These are phyloP conservation scores for Drosophila engyochracea DNA, from an alignment of 2,888 invertebrate genomes.

Conservation along the genomic window DNA sequence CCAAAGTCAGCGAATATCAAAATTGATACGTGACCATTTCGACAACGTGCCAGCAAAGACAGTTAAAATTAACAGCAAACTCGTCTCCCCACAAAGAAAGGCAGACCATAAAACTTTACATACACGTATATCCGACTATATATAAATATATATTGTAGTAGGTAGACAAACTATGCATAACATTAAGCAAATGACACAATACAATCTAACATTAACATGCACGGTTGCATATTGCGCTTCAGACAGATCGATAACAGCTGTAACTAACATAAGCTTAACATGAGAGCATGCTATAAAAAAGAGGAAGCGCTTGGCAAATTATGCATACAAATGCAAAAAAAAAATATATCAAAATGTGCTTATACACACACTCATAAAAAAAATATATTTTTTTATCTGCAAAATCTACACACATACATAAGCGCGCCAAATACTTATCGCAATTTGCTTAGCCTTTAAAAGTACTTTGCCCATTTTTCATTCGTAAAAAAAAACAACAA, in stretches of 20 bases:
- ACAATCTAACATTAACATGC: not conserved
- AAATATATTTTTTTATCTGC: not conserved
- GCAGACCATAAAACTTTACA: constrained; percentile 13
- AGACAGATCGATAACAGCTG: constrained; percentile 2
- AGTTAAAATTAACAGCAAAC: constrained; percentile 16
- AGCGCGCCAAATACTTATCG: constrained; percentile 57
- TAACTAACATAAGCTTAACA: not conserved
- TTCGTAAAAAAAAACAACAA: not conserved
- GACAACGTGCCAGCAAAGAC: constrained; percentile 45
- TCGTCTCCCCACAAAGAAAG: constrained; percentile 15
- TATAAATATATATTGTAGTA: not conserved
- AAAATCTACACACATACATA: not conserved
- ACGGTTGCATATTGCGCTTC: not conserved
- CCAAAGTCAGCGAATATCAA: constrained; percentile 19
- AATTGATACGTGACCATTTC: constrained; percentile 57
- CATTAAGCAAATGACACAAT: not conserved
- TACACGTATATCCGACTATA: not conserved
- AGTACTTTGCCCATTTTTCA: constrained; percentile 28
- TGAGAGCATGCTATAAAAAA: not conserved
- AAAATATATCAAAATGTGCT: not conserved
- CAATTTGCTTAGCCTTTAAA: constrained; percentile 49
- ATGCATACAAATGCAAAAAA: not conserved
- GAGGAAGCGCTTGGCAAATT: not conserved
- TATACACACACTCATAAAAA: not conserved
- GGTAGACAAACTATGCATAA: not conserved